Base-by-base conservation (phyloP, 2,797 vertebrate species). In the Adrianichthys oophorus region DNA sequence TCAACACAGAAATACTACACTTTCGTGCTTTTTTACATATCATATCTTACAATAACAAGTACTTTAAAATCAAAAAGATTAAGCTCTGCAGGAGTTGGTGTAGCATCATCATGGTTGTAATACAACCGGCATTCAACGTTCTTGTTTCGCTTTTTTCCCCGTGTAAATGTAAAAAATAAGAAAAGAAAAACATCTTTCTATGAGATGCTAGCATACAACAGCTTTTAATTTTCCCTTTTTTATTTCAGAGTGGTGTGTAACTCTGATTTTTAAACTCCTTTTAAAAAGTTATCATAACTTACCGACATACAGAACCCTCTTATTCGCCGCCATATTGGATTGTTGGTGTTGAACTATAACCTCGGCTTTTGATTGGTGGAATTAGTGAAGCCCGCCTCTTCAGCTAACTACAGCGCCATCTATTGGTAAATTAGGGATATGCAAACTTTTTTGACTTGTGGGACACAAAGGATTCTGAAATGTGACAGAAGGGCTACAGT, bases 241-340 rank as follows among this genome's bases (percentile, higher is more conserved):
- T n/a, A 16, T 15, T 15, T 16, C 41, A 42, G 32, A 32, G 32
- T 32, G 32, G 32, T 3, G 32, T 32, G 32, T 32, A 32, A 32
- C 32, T 32, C 15, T 42, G 14, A 42, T 16, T 16, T 32, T 12
- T 8, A 42, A 16, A n/a, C 4, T 42, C 15, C 16, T 16, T 42
- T n/a, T 16, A 0, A 37, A 76, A 65, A 70, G 13, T 23, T 8
- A 19, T 0, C 40, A 7, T 1, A 60, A 89, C 96, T 94, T 72
- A 98, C 96, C 95, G 46, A 98, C 89, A 79, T 98, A 98, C 46
- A 98, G 70, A 7, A 98, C 96, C 48, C 96, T 85, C 82, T 98
- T 97, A 48, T 76, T 92, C 2, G 94, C 72, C 14, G 96, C 95
- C 96, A 98, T 98, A 3, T 94, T 94, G 53, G 42, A 70, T 50